Evolutionary conservation across 1,140 invertebrate species (phyloP).

Genomic region (Diachasmimorpha longicaudata): DNA sequence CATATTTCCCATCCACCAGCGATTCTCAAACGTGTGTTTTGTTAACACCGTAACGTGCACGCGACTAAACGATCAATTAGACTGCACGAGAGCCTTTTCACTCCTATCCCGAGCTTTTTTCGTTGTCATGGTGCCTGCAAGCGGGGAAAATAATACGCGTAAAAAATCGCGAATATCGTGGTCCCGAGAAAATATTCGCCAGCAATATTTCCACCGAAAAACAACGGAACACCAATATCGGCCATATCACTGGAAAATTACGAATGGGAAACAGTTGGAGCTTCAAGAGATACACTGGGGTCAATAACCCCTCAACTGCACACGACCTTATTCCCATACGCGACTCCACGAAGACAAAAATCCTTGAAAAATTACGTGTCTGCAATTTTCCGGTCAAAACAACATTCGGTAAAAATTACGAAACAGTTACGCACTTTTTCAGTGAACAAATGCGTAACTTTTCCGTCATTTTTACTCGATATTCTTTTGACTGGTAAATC

Average conservation of each 20-base stretch:
- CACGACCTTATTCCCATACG: not conserved
- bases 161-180: no score
- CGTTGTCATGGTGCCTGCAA: not conserved
- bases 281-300: not conserved
- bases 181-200: no score
- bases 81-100: not conserved
- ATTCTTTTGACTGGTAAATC: no score
- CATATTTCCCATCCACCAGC: not conserved
- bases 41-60: conserved; percentile 32
- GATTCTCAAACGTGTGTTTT: conserved; percentile 33
- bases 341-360: no score
- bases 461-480: no score
- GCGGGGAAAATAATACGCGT: not conserved
- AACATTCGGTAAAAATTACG: no score
- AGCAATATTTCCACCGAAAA: no score
- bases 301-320: not conserved
- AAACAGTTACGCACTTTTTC: no score
- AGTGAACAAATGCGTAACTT: no score
- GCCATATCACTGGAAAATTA: not conserved
- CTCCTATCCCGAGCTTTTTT: not conserved
- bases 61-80: conserved; percentile 38
- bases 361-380: no score
- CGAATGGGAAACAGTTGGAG: not conserved
- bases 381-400: no score
- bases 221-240: not conserved